Base-by-base conservation (phyloP, 2,113 vertebrate genomes). In the Symphodus melops region DNA sequence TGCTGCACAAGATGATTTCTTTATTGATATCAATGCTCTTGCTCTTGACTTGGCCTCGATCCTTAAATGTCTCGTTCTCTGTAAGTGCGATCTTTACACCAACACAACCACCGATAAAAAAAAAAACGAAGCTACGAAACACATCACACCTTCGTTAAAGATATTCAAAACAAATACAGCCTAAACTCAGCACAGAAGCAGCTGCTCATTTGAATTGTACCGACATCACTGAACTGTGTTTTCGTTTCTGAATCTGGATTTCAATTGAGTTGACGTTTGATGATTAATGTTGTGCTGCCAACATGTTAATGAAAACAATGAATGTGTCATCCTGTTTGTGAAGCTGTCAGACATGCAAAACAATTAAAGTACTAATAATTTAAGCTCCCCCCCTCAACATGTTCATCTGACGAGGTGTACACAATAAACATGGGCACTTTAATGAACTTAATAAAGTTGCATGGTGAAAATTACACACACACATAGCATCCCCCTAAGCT, bases 251-350 rank as follows among this genome's bases (percentile, higher is more conserved):
- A 33, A 53, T 17, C 19, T 54, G 25, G 19, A 37, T 39, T 55
- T 48, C 4, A 49, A 17, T 57, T 1, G 17, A 59, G 3, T 9
- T 51, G 48, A 51, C 48, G 9, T 51, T 51, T 51, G 48, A 51
- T n/a, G 48, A 51, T 51, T 8, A 51, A 51, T 51, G 48, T 9
- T 51, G 48, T 51, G 39, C n/a, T 58, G 33, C 56, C 33, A n/a
- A 48, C 71, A 61, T 54, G 28, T 21, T 1, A 46, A 77, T 63
- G 21, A 73, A 62, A 67, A 60, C 55, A 74, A 59, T 37, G 49
- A 61, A 67, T 9, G 37, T 69, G 56, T 64, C 52, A 59, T 14
- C 5, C 51, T 68, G 67, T 60, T 14, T 28, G 14, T 33, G 21
- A 63, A 63, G 46, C 57, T 48, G 72, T 51, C 54, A 39, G 23